Conservation (phyloP, 1,140 invertebrate species). For the Acromyrmex charruanus region DNA sequence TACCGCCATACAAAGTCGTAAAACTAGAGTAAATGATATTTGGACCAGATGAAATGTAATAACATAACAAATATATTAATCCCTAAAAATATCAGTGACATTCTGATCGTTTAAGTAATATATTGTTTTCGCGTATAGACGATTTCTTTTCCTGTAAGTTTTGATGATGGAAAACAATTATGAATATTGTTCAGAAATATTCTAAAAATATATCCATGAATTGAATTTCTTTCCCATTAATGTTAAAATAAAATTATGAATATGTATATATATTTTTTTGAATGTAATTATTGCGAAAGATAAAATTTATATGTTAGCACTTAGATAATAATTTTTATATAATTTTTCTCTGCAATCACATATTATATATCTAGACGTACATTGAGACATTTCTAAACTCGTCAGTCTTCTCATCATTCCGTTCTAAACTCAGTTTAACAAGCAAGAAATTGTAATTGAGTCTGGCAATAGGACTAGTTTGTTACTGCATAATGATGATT, state of each 20-base stretch:
- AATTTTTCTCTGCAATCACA: neutral
- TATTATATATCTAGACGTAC: neutral
- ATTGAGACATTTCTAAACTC: constrained; percentile 10
- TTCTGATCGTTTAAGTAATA: neutral
- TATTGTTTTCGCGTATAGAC: neutral
- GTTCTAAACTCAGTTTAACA: neutral
- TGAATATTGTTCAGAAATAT: neutral
- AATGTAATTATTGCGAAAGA: neutral
- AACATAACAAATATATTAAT: constrained; percentile 1
- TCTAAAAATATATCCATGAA: neutral
- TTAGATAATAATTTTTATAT: constrained; percentile 9
- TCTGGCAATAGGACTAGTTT: constrained; percentile 49
- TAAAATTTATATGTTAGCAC: neutral
- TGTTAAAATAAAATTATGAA: neutral
- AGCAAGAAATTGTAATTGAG: constrained; percentile 40
- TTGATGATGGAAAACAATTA: neutral
- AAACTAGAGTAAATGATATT: constrained; percentile 2
- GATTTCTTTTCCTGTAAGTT: neutral
- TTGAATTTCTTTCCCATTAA: neutral
- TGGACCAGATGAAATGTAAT: neutral
- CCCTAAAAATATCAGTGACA: neutral
- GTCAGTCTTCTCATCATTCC: neutral
- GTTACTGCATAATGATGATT: constrained; percentile 42
- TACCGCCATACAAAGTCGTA: constrained; percentile 4
- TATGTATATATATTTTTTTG: neutral